Conservation (phyloP, 2,797 vertebrate genomes). For the Gymnoscopelus braueri region DNA sequence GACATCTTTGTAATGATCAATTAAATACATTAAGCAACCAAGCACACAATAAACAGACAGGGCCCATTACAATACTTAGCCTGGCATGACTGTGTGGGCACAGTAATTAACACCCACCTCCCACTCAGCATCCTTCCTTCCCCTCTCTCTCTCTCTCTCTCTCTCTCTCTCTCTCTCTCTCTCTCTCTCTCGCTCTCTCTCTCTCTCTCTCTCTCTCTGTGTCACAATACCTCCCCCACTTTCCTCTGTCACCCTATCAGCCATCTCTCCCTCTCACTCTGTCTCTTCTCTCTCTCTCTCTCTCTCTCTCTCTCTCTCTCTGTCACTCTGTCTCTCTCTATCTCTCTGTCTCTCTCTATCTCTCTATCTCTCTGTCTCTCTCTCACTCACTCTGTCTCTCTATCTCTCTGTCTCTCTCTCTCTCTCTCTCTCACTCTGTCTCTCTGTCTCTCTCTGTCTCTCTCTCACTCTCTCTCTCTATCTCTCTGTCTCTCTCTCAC, state of each 20-base stretch:
- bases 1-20: too few relatives aligned
- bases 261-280: too few relatives aligned
- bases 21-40: too few relatives aligned
- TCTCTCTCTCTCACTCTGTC: too few relatives aligned
- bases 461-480: too few relatives aligned
- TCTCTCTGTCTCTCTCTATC: background rate
- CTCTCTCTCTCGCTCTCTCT: constrained; percentile 10
- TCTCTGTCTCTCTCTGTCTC: too few relatives aligned
- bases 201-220: background rate
- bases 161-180: background rate
- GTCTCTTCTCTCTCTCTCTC: background rate
- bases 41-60: too few relatives aligned
- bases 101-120: constrained; percentile 5
- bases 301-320: background rate
- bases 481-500: too few relatives aligned
- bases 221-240: background rate
- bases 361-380: background rate
- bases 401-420: constrained; percentile 8
- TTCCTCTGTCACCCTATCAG: too few relatives aligned
- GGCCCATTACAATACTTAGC: too few relatives aligned
- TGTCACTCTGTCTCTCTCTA: background rate
- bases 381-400: background rate
- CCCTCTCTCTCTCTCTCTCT: constrained; percentile 15
- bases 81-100: too few relatives aligned
- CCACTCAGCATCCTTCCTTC: constrained; percentile 10